Conservation (phyloP, 2,888 invertebrate species). For the Troides aeacus region DNA sequence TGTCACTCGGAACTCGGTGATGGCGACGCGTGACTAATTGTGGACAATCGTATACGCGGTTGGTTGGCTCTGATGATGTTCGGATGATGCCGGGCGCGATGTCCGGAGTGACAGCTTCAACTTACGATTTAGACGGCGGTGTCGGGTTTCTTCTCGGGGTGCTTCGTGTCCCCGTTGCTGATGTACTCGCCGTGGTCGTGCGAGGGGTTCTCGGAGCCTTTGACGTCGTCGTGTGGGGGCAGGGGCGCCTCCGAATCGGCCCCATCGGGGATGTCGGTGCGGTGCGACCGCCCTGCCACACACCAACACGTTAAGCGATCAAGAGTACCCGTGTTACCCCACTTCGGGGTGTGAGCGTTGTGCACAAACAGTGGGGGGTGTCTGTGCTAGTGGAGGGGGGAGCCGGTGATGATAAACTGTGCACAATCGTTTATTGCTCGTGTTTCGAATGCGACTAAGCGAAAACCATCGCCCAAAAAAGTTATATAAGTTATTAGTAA, state of each 20-base stretch:
- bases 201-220: conserved; percentile 80
- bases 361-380: too few relatives aligned
- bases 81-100: too few relatives aligned
- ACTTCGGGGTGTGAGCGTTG: too few relatives aligned
- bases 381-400: too few relatives aligned
- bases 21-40: too few relatives aligned
- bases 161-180: conserved; percentile 77
- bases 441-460: too few relatives aligned
- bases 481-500: too few relatives aligned
- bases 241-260: conserved; percentile 82
- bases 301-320: conserved; percentile 44
- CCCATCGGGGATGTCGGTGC: conserved; percentile 82
- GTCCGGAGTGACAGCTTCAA: conserved; percentile 36
- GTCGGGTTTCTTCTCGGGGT: conserved; percentile 75
- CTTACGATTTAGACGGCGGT: conserved; percentile 70
- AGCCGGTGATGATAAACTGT: too few relatives aligned
- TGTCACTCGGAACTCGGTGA: conserved; percentile 28
- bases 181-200: conserved; percentile 82
- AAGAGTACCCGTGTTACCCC: too few relatives aligned
- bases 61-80: conserved; percentile 1
- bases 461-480: too few relatives aligned
- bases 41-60: too few relatives aligned
- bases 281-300: conserved; percentile 81
- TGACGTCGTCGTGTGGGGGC: conserved; percentile 78
- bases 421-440: too few relatives aligned